Percentiles rank a stretch among this genome's conserved stretches.
phyloP scores from a whole-genome alignment of 2,113 vertebrate species.

The Chloebia gouldiae region DNA sequence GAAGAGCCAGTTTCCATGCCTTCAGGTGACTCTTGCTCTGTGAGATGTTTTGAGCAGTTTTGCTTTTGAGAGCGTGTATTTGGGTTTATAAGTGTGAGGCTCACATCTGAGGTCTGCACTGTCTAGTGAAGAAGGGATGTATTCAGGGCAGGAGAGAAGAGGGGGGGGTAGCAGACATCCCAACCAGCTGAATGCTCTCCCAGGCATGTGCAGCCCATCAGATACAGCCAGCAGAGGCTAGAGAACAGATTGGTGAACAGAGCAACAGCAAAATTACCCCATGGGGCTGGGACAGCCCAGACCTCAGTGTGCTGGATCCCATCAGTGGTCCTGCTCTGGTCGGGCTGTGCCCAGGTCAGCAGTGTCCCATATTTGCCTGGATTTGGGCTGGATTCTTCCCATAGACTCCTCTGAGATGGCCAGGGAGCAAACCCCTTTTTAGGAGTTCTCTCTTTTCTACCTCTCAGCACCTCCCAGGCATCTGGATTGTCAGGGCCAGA shows the following conservation, averaged over 20 bases:
- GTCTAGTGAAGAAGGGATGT: background rate
- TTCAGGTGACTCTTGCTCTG: background rate
- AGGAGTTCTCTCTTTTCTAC: background rate
- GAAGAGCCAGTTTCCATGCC: background rate
- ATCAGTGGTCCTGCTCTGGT: accelerated
- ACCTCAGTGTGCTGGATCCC: background rate
- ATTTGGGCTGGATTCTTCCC: background rate
- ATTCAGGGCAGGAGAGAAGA: background rate
- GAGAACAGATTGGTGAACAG: background rate
- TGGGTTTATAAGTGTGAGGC: background rate
- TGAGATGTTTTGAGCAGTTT: background rate
- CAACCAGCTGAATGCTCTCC: background rate
- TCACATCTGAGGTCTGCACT: background rate
- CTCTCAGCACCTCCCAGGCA: background rate
- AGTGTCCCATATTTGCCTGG: background rate
- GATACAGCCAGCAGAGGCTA: background rate
- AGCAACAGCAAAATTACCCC: background rate
- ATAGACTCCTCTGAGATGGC: background rate
- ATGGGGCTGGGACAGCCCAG: background rate
- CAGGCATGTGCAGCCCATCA: background rate
- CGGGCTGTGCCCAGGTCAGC: background rate
- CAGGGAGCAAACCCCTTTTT: background rate
- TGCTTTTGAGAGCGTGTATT: background rate
- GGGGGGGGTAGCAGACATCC: background rate
- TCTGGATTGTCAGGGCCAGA: background rate